These are phyloP conservation scores for Lucinisca nassula DNA, from an alignment of 2,888 invertebrate genomes.

Conservation along the genomic window DNA sequence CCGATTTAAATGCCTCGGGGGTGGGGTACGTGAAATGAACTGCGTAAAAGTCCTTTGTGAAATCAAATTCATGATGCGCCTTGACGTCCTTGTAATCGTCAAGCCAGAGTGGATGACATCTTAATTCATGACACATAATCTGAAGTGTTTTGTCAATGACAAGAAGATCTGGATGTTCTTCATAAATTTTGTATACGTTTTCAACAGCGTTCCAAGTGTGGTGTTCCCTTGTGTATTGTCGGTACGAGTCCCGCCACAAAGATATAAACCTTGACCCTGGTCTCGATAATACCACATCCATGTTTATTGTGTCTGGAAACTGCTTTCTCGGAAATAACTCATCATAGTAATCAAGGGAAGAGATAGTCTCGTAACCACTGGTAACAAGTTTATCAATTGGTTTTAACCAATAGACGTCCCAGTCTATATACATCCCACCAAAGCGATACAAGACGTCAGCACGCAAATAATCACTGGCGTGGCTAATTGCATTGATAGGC, in stretches of 20 bases:
- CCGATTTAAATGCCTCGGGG: too few relatives aligned
- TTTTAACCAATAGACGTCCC: constrained; percentile 76
- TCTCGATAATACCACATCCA: background rate
- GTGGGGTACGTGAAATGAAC: too few relatives aligned
- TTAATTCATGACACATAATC: constrained; percentile 81
- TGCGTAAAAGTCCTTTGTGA: too few relatives aligned
- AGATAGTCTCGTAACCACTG: background rate
- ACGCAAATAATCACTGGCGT: constrained; percentile 81
- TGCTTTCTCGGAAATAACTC: background rate
- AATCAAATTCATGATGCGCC: too few relatives aligned
- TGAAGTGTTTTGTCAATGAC: constrained; percentile 78
- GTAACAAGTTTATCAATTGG: background rate
- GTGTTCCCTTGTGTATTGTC: constrained; percentile 57
- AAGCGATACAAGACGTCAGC: constrained; percentile 83
- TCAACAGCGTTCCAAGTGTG: constrained; percentile 68
- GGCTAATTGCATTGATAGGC: constrained; percentile 3
- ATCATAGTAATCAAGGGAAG: background rate
- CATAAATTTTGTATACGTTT: constrained; percentile 74
- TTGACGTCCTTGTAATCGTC: constrained; percentile 75
- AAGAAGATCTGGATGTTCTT: constrained; percentile 79
- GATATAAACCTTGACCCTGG: background rate
- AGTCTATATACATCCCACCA: constrained; percentile 84
- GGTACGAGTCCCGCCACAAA: constrained; percentile 58
- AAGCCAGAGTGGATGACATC: constrained; percentile 81
- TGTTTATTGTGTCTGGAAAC: background rate